Evolutionary conservation across 2,888 invertebrate genomes (phyloP).

Genomic region (Metalampra italica): DNA sequence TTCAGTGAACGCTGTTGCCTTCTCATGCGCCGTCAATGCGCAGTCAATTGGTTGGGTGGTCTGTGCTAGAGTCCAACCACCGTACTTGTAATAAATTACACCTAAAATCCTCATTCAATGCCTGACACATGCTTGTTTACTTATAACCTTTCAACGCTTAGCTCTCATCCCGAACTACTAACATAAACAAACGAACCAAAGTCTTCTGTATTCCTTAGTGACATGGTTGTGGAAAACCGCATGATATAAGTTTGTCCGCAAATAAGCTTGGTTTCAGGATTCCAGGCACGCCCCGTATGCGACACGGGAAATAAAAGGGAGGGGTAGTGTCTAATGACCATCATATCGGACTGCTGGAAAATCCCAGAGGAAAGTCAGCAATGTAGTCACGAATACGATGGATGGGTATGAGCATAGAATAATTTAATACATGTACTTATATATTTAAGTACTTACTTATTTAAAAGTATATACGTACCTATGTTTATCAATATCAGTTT

Average conservation of each 20-base stretch:
- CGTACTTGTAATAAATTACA: no score
- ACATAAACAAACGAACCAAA: constrained; percentile 5
- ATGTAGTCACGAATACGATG: background rate
- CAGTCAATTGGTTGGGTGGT: no score
- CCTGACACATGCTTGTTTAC: background rate
- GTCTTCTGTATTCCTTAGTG: constrained; percentile 12
- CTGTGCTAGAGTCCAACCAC: no score
- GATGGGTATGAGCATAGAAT: no score
- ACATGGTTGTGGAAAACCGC: constrained; percentile 11
- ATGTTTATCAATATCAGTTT: no score
- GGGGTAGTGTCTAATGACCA: constrained; percentile 30
- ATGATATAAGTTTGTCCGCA: constrained; percentile 27
- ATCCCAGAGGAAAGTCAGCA: background rate
- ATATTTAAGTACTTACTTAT: no score
- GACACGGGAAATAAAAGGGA: constrained; percentile 46
- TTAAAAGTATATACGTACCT: no score
- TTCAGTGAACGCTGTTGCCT: no score
- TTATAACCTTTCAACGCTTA: background rate
- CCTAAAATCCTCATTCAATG: no score
- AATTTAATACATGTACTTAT: no score
- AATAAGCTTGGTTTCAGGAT: constrained; percentile 44
- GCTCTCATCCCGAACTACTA: background rate
- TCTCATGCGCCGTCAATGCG: no score
- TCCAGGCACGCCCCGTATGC: constrained; percentile 39
- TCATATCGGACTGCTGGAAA: constrained; percentile 1